phyloP scores from a whole-genome alignment of 2,888 invertebrate genomes.

The Tineola bisselliella region DNA sequence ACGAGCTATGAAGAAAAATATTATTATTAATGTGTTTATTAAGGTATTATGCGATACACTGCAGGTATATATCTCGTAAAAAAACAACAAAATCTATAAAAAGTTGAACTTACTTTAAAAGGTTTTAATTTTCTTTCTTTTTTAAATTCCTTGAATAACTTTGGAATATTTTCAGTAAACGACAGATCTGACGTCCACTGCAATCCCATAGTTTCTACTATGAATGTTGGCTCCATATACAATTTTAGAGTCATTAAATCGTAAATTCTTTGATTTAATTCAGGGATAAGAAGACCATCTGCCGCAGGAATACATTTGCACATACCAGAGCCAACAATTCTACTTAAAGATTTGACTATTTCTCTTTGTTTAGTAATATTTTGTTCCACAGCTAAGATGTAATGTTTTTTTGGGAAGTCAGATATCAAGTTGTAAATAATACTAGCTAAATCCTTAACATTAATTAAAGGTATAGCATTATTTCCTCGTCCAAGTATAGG shows the following conservation, averaged over 20 bases:
- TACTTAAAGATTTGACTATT: conserved; percentile 69
- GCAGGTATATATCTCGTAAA: no score
- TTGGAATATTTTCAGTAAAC: conserved; percentile 53
- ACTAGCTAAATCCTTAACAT: conserved; percentile 69
- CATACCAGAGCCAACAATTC: conserved; percentile 60
- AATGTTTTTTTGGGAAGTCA: conserved; percentile 66
- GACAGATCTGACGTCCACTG: conserved; percentile 64
- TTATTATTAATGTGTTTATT: no score
- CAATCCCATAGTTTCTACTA: conserved; percentile 57
- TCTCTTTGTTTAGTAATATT: conserved; percentile 59
- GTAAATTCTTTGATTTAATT: conserved; percentile 64
- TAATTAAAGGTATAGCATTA: conserved; percentile 71
- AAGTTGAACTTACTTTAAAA: conserved; percentile 55
- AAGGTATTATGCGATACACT: no score
- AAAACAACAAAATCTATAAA: no score
- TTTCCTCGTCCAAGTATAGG: conserved; percentile 68
- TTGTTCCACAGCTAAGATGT: conserved; percentile 73
- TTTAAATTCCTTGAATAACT: conserved; percentile 59
- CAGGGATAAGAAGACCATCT: conserved; percentile 67
- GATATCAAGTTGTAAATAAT: conserved; percentile 52
- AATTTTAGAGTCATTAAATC: conserved; percentile 68
- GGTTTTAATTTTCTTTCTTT: conserved; percentile 64
- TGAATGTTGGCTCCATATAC: conserved; percentile 68
- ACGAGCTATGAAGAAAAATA: conserved; percentile 35
- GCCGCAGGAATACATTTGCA: conserved; percentile 63